Percentiles rank a stretch among this genome's conserved stretches.
phyloP scores from a whole-genome alignment of 2,797 vertebrate genomes.

The Carapus acus region DNA sequence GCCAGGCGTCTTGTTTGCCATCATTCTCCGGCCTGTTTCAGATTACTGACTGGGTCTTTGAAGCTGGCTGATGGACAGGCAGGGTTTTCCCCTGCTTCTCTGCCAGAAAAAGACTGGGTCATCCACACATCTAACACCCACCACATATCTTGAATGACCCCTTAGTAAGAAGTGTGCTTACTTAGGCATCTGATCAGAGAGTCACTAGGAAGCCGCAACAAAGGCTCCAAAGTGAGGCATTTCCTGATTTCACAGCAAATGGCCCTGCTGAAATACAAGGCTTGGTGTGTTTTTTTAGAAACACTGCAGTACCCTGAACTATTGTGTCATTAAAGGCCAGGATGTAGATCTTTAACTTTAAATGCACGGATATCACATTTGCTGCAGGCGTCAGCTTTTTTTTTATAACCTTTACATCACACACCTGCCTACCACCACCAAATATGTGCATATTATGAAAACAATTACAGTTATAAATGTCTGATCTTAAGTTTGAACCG shows the following conservation, averaged over 20 bases:
- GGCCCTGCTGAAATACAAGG: slow-evolving; percentile 33
- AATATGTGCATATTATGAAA: no score
- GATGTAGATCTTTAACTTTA: slow-evolving; percentile 17
- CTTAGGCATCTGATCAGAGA: slow-evolving; percentile 51
- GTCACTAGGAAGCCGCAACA: slow-evolving; percentile 28
- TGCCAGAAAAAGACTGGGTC: slow-evolving; percentile 62
- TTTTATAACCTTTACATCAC: not conserved
- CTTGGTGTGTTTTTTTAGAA: slow-evolving; percentile 25
- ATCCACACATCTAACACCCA: slow-evolving; percentile 52
- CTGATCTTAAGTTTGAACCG: no score
- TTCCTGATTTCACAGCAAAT: slow-evolving; percentile 54
- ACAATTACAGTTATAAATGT: no score
- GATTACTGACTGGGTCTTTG: slow-evolving; percentile 64
- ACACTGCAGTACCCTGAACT: slow-evolving; percentile 11
- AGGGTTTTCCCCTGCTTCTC: slow-evolving; percentile 60
- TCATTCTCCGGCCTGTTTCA: slow-evolving; percentile 58
- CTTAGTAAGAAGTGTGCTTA: slow-evolving; percentile 45
- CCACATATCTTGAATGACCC: slow-evolving; percentile 53
- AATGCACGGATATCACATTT: slow-evolving; percentile 5
- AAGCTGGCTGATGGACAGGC: slow-evolving; percentile 56
- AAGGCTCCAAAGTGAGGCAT: slow-evolving; percentile 40
- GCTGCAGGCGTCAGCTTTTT: no score
- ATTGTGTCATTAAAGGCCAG: slow-evolving; percentile 26
- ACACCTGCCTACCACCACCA: no score
- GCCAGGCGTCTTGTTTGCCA: slow-evolving; percentile 60